Evolutionary conservation across 2,113 vertebrate genomes (phyloP), one percentile per base, ranked within the genome.

Genomic region (Onychostruthus taczanowskii): DNA sequence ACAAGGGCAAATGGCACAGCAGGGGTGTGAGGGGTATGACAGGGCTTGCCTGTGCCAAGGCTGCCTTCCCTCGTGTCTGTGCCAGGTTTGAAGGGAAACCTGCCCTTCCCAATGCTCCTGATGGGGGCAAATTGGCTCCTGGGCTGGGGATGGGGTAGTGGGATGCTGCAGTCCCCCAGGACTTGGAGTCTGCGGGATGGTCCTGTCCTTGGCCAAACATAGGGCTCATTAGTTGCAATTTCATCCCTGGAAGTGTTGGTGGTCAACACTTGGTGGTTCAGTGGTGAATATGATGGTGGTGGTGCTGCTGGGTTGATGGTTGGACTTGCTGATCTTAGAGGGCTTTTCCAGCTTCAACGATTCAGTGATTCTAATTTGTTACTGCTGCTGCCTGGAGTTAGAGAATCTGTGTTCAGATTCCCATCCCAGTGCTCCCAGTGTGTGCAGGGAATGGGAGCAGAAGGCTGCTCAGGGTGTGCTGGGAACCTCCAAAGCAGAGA

Each of bases 81-180:
- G 81, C 47, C 1, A 7, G 70, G 72, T 26, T 14, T 53, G 18
- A 8, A 16, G 28, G 46, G 85, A 80, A 72, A 37, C 24, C 52
- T 28, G 61, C 56, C 23, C 35, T 47, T 50, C 35, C 9, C 5
- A 0, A 7, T 6, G 23, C 11, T 67, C 4, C 6, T 11, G 44
- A 13, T 0, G 3, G n/a, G 43, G 26, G 6, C 16, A 19, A 21
- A 59, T 15, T 0, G 1, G 11, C 30, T 44, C n/a, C 47, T 3
- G 41, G 68, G 23, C 7, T n/a, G 20, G 3, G 12, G 8, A 1
- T 18, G 63, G 72, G 49, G 43, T 39, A 52, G 26, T 0, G 9
- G 44, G 39, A 35, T 22, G 35, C 64, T 58, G 75, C 47, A 5
- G 15, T 13, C 10, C 1, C 2, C 18, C 8, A 6, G 58, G 70